Percentiles rank a stretch among this genome's conserved stretches.
Conservation (phyloP, 2,113 vertebrate genomes). For the Myrmecophaga tridactyla region DNA sequence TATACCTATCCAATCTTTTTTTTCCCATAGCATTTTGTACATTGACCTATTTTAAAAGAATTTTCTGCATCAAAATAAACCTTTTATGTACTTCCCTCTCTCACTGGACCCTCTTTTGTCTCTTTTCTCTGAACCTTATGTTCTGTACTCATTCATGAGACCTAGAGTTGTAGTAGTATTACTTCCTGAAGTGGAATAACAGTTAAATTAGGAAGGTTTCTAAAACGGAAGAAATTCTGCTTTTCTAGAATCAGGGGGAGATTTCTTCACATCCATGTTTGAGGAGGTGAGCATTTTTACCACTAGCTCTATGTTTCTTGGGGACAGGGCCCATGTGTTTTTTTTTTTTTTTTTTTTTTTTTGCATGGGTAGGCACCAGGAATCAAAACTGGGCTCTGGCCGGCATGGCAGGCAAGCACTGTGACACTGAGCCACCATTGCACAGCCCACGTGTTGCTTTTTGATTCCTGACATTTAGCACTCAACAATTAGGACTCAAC, state of each 20-base stretch:
- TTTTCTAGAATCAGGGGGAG: background rate
- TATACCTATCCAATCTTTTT: no score
- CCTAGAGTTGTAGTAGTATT: background rate
- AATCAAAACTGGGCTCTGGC: no score
- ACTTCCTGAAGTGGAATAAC: background rate
- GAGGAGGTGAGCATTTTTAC: background rate
- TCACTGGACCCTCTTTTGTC: background rate
- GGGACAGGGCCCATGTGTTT: background rate
- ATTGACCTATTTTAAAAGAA: background rate
- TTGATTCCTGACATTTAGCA: background rate
- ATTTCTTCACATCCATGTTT: background rate
- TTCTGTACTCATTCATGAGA: background rate
- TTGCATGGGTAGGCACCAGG: no score
- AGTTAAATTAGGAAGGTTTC: background rate
- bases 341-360: no score
- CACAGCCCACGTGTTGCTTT: no score
- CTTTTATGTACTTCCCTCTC: background rate
- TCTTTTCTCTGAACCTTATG: background rate
- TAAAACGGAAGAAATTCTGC: background rate
- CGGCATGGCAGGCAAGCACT: no score
- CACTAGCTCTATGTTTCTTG: background rate
- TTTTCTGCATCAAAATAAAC: background rate
- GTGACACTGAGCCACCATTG: no score
- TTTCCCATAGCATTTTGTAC: background rate
- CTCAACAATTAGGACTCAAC: background rate